Evolutionary conservation across 1,140 invertebrate species (phyloP).

Genomic region (Eurosta solidaginis): DNA sequence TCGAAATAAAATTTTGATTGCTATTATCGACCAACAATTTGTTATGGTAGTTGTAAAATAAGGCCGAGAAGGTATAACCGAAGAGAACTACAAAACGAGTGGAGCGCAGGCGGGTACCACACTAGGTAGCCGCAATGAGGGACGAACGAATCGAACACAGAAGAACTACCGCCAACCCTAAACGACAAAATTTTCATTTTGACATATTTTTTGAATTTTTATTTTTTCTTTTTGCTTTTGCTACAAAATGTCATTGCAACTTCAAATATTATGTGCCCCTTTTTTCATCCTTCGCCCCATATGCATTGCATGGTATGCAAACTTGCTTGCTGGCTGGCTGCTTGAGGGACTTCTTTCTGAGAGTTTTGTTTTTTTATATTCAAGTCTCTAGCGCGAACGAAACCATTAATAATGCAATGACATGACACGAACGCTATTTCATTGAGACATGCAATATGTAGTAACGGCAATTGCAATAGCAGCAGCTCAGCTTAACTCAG

Average conservation of each 20-base stretch:
- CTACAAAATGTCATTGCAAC: not conserved
- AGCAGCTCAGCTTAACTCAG: not conserved
- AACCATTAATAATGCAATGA: conserved; percentile 25
- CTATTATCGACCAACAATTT: not conserved
- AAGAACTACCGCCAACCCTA: not conserved
- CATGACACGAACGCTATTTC: conserved; percentile 3
- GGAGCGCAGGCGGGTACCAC: not conserved
- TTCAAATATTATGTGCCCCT: not conserved
- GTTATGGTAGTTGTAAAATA: not conserved
- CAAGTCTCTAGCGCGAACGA: no score
- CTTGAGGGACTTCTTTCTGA: not conserved
- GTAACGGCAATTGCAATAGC: no score
- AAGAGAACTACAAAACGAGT: not conserved
- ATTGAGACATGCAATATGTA: conserved; percentile 9
- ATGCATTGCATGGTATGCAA: not conserved
- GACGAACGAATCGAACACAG: no score
- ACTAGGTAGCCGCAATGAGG: no score
- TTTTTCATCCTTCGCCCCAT: not conserved
- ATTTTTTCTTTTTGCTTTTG: not conserved
- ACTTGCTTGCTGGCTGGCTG: not conserved
- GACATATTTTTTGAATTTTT: not conserved
- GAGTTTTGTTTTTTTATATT: no score
- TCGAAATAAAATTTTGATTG: conserved; percentile 15
- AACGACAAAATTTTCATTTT: not conserved
- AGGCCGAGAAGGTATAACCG: not conserved